Percentiles rank a stretch among this genome's conserved stretches.
Evolutionary conservation across 2,888 invertebrate species (phyloP).

Genomic region (Mactromeris polynyma): DNA sequence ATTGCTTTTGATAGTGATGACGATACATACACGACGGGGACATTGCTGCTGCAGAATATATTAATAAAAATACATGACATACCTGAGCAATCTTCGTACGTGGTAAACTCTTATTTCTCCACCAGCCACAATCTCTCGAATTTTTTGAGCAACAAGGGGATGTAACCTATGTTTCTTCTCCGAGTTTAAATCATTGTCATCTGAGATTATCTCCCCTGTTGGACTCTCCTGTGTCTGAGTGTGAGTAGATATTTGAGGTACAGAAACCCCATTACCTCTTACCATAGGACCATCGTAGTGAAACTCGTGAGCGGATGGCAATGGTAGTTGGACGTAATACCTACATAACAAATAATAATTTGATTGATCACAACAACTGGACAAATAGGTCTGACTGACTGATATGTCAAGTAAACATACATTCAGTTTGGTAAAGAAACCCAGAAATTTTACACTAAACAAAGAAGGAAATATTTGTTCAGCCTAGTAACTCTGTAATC

Average conservation of each 20-base stretch:
- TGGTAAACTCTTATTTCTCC: constrained; percentile 85
- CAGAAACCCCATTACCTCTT: constrained; percentile 1
- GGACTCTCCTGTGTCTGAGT: constrained; percentile 33
- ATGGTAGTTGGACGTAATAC: constrained; percentile 87
- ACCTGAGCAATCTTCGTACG: constrained; percentile 85
- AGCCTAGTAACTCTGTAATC: too few relatives aligned
- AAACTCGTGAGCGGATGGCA: constrained; percentile 86
- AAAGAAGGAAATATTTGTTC: too few relatives aligned
- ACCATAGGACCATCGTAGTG: constrained; percentile 74
- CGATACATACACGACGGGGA: too few relatives aligned
- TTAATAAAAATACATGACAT: neutral
- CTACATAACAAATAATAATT: constrained; percentile 76
- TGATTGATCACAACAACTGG: too few relatives aligned
- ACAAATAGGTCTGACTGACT: too few relatives aligned
- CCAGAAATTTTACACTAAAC: too few relatives aligned
- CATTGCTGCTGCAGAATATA: too few relatives aligned
- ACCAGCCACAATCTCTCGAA: constrained; percentile 84
- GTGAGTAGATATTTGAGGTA: constrained; percentile 23
- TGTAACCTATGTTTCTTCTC: constrained; percentile 76
- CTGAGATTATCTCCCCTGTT: constrained; percentile 26
- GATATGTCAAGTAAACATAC: too few relatives aligned
- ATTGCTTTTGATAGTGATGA: too few relatives aligned
- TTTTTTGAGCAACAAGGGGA: constrained; percentile 84
- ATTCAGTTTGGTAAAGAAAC: too few relatives aligned
- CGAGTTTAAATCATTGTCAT: constrained; percentile 11